Conservation (phyloP, 1,140 invertebrate species). For the Drosophila pruinosa region DNA sequence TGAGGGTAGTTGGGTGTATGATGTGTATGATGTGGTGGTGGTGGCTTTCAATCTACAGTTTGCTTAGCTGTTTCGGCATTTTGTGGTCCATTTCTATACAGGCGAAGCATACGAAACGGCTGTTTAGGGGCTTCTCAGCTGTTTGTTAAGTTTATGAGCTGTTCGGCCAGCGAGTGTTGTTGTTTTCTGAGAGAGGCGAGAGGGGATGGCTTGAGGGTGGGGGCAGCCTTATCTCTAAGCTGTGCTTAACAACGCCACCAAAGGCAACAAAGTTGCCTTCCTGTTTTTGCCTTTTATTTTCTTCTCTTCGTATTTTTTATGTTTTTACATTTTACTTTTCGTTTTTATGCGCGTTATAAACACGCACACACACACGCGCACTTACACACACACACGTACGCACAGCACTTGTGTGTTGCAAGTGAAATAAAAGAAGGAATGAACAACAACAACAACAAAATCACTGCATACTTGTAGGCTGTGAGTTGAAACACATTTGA, state of each 20-base stretch:
- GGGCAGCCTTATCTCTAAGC: constrained; percentile 22
- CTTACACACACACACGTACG: constrained; percentile 11
- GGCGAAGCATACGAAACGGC: neutral
- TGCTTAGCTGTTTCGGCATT: constrained; percentile 17
- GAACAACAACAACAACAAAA: constrained; percentile 19
- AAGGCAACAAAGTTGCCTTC: constrained; percentile 34
- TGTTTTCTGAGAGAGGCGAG: neutral
- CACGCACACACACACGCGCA: neutral
- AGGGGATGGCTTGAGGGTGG: neutral
- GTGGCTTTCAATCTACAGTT: neutral
- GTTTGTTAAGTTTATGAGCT: constrained; percentile 31
- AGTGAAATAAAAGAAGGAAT: constrained; percentile 5
- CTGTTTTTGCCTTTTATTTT: constrained; percentile 22
- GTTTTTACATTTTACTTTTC: constrained; percentile 33
- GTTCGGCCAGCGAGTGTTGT: neutral
- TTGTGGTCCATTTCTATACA: constrained; percentile 15
- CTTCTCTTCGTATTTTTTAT: constrained; percentile 7
- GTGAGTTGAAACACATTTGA: neutral
- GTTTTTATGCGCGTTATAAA: constrained; percentile 35
- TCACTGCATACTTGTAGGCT: constrained; percentile 34
- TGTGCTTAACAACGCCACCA: constrained; percentile 29
- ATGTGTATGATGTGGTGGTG: no score
- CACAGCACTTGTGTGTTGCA: neutral
- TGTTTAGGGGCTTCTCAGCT: constrained; percentile 34
- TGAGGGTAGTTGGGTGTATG: no score